Conservation (phyloP, 2,888 invertebrate genomes). For the Tipula vernalis region DNA sequence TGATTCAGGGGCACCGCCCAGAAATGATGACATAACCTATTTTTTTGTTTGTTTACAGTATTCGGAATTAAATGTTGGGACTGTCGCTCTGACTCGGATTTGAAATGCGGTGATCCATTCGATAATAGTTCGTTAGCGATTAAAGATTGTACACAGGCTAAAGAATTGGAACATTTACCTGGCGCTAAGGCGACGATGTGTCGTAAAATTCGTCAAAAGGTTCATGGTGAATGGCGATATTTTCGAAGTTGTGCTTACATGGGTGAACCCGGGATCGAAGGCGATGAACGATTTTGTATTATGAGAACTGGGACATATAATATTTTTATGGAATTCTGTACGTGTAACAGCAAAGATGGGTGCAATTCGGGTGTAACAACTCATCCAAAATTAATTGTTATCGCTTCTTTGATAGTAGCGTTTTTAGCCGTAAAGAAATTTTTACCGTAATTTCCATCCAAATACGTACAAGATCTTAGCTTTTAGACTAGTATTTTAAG, state of each 20-base stretch:
- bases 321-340: conserved; percentile 88
- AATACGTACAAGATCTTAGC: background rate
- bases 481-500: background rate
- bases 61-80: conserved; percentile 77
- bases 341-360: conserved; percentile 84
- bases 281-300: conserved; percentile 80
- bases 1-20: background rate
- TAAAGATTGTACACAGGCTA: conserved; percentile 58
- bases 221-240: conserved; percentile 81
- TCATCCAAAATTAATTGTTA: conserved; percentile 26
- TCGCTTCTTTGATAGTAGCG: conserved; percentile 8
- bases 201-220: conserved; percentile 83
- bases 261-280: conserved; percentile 80
- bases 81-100: conserved; percentile 77
- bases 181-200: conserved; percentile 72
- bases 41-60: conserved; percentile 35
- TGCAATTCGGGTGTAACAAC: conserved; percentile 55
- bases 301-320: conserved; percentile 87
- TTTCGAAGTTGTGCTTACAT: conserved; percentile 80
- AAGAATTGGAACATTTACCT: conserved; percentile 49
- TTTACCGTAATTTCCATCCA: background rate
- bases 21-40: background rate
- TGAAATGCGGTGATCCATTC: conserved; percentile 85
- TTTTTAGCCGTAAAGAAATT: background rate
- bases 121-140: conserved; percentile 81